Evolutionary conservation across 2,113 vertebrate species (phyloP), one percentile per base, ranked within the genome.

Genomic region (Paramormyrops kingsleyae): DNA sequence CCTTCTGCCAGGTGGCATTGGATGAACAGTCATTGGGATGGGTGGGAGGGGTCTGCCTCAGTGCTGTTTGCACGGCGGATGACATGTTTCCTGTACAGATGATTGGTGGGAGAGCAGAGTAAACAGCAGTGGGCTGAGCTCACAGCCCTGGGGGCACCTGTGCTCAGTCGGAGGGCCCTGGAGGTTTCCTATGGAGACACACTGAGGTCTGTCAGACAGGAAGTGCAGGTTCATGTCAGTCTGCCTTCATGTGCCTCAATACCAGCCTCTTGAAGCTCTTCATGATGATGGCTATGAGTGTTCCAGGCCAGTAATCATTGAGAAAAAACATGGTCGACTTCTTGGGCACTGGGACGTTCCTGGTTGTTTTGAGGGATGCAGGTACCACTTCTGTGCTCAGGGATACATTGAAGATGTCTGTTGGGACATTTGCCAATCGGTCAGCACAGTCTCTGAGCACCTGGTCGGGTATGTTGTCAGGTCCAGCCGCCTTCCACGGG

Each of bases 381-480:
- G 56, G 19, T n/a, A 24, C 6, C 6, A 59, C 17, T 6, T 4
- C 52, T 56, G 53, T 21, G 53, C 19, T 62, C 0, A 62, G 56
- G 24, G 56, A 24, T 62, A 59, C 53, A 56, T 46, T 46, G 44
- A 46, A 46, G 0, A 1, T 46, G 47, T 49, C 47, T 49, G 56
- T 50, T 3, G 12, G 50, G 56, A 59, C 19, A 9, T 27, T 2
- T 62, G 59, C 0, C 59, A 62, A 24, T 24, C 8, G 21, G 56
- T 2, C 27, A 62, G 59, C 21, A 62, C 59, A 59, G 56, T n/a
- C 56, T 59, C 56, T 59, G 56, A 8, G 56, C 1, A 59, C 21
- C 59, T 1, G 0, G 59, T 0, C 24, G 12, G 59, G 2, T 2
- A 9, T 1, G 24, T n/a, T 62, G 1, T n/a, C 59, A 27, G 24